Base-by-base conservation (phyloP, 2,888 invertebrate genomes). In the Miltochrista miniata region DNA sequence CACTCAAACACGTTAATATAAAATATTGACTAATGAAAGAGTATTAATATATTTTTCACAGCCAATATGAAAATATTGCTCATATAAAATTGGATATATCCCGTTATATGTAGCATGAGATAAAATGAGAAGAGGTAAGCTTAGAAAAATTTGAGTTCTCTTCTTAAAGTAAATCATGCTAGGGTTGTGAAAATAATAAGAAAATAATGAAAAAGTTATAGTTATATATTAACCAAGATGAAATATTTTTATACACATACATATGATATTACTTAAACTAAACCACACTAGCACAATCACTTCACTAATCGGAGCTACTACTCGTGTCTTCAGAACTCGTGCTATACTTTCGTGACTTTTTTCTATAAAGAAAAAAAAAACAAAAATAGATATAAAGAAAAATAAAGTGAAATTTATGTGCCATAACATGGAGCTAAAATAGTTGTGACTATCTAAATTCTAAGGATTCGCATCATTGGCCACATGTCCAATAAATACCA, bases 311-410 rank as follows among this genome's bases (percentile, higher is more conserved):
- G 82, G 86, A 85, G 83, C 82, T 83, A 87, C 84, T 85, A 85
- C 84, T 87, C 66, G 86, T 83, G 83, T 86, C 89, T 84, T 82
- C 86, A 63, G 88, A 86, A 76, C 89, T 86, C 83, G 88, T 87
- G 85, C 88, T 90, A 88, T 83, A 81, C 70, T 85, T 86, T 83
- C 90, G 87, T 72, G 86, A 82, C 72, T 87, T 89, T 88, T 86
- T 88, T 90, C 93, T 93, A 92, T 87, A 93, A 92, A 81, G 79
- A 82, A 79, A 79, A 79, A 81, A 72, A 79, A 77, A 77, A 79
- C 61, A 78, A 74, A 75, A 76, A 31, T 70, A 81, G 69, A 74
- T 70, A 78, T 72, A 64, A 68, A 59, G 61, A 70, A 38, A 71
- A 74, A 65, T 68, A 66, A 62, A 13, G 60, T 43, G 37, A 57